phyloP scores from a whole-genome alignment of 2,797 vertebrate species.

The Darevskia mixta region DNA sequence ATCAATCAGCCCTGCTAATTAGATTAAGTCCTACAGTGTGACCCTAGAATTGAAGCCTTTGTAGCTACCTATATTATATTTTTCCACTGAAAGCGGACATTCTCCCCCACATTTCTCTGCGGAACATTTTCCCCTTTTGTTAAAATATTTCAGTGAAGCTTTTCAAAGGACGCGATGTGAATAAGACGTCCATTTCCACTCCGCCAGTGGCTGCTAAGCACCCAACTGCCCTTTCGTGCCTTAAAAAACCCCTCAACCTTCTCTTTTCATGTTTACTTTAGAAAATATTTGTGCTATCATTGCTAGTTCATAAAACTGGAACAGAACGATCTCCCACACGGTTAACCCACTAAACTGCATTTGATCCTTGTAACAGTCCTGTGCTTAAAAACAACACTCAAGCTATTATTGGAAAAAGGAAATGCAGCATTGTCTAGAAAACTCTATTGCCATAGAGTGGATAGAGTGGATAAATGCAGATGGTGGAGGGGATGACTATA shows the following conservation, averaged over 20 bases:
- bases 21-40: constrained; percentile 11
- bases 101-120: neutral
- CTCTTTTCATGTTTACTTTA: neutral
- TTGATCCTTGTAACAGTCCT: neutral
- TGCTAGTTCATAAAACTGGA: neutral
- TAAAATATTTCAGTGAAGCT: constrained; percentile 6
- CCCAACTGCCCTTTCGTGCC: neutral
- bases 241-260: constrained; percentile 6
- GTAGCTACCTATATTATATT: neutral
- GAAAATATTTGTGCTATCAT: constrained; percentile 20
- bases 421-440: neutral
- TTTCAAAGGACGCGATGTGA: neutral
- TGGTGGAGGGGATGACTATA: no score
- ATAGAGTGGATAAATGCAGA: neutral
- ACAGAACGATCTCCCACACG: constrained; percentile 11
- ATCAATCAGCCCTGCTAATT: neutral
- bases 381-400: neutral
- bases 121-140: neutral
- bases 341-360: constrained; percentile 5
- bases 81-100: neutral
- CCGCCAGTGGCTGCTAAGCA: constrained; percentile 4
- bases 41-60: neutral
- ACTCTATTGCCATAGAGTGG: neutral
- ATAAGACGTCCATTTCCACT: neutral
- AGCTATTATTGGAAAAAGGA: neutral